Base-by-base conservation (phyloP, 2,113 vertebrate species). In the Arothron firmamentum region DNA sequence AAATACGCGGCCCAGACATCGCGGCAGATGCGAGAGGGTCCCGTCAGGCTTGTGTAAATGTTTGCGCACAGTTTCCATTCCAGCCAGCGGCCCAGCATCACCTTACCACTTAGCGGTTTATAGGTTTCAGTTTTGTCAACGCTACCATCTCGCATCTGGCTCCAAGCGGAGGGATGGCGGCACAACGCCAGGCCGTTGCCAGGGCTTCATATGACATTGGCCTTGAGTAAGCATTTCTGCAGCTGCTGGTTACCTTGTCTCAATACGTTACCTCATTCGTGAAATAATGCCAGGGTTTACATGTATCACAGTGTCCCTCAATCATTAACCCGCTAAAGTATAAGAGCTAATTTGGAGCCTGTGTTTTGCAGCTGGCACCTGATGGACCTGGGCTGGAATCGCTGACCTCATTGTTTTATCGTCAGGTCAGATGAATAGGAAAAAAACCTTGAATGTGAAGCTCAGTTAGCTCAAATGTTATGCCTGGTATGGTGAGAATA, bases 41-140 rank as follows among this genome's bases (percentile, higher is more conserved):
- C 88, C 85, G 77, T 87, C 78, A 81, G 60, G 80, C 56, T 67
- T 84, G 79, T 83, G 81, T 82, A 79, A 91, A 89, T 89, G 87
- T 90, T 90, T 88, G 75, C 65, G 6, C 78, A 61, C 65, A 67
- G 70, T 87, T 87, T 90, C 84, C 80, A 85, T 87, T 85, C 83
- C 77, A 81, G 70, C 59, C 3, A 12, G 58, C 34, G 3, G 55
- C 65, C 25, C 72, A 51, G 72, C 81, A 55, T 85, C 78, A 78
- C 87, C 86, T 83, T 62, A 74, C 67, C 83, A 78, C 81, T 87
- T 81, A 88, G 79, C 19, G 64, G 70, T 65, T 52, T 50, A 31
- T 56, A 62, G 73, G 57, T 66, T 71, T 59, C 62, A 50, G 34
- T 25, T 77, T 69, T 69, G 75, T 81, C 80, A 75, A 50, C 46